These are phyloP conservation scores for Drosophila albomicans DNA, from an alignment of 1,140 invertebrate genomes.

Conservation along the genomic window DNA sequence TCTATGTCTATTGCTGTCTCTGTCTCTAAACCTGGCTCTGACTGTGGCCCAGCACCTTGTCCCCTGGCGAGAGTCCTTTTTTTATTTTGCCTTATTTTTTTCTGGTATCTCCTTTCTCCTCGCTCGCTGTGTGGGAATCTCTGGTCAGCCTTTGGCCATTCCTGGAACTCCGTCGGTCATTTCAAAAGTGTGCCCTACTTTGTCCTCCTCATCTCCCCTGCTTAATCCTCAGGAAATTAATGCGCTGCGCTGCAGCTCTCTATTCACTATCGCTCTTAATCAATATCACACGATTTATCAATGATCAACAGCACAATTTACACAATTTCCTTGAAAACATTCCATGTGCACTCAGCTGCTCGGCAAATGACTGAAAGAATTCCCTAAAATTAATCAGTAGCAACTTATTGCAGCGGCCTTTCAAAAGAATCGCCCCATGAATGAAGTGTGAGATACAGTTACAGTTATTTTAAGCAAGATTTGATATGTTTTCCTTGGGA, in stretches of 20 bases:
- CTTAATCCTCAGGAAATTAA: constrained; percentile 51
- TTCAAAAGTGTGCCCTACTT: constrained; percentile 70
- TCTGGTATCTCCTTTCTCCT: not conserved
- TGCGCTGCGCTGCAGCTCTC: constrained; percentile 23
- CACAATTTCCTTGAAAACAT: constrained; percentile 17
- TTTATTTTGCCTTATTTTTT: not conserved
- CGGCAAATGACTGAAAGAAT: constrained; percentile 21
- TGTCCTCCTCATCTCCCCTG: constrained; percentile 16
- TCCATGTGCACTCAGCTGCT: not conserved
- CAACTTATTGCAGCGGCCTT: constrained; percentile 5
- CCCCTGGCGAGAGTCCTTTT: constrained; percentile 52
- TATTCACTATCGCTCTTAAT: constrained; percentile 45
- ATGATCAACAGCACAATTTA: constrained; percentile 26
- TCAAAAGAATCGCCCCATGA: constrained; percentile 2
- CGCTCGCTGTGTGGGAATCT: constrained; percentile 47
- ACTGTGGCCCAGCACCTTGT: constrained; percentile 14
- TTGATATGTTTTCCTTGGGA: not conserved
- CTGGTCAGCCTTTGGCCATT: constrained; percentile 34
- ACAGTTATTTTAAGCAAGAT: constrained; percentile 1
- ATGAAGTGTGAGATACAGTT: not conserved
- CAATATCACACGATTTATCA: constrained; percentile 64
- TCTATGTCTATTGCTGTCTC: too few species aligned
- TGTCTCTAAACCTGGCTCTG: too few species aligned
- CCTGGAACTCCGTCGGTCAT: constrained; percentile 71
- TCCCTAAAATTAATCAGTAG: constrained; percentile 43